Evolutionary conservation across 2,113 vertebrate genomes (phyloP).

Genomic region (Microtus oregoni): DNA sequence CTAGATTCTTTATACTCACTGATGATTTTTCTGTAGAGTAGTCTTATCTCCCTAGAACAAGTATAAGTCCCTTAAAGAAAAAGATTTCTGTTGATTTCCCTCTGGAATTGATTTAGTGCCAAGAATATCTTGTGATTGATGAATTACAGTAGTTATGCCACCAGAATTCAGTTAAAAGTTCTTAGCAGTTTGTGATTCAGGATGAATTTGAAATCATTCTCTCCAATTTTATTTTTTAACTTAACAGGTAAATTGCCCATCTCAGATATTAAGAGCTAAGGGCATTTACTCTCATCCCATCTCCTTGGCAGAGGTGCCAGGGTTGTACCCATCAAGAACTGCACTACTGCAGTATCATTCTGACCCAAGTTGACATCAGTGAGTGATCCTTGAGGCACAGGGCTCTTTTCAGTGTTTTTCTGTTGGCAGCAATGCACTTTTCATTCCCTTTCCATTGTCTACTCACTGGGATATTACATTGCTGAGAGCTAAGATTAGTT

Average conservation of each 20-base stretch:
- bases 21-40: neutral
- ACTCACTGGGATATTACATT: constrained; percentile 28
- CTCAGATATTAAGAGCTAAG: neutral
- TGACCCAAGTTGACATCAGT: neutral
- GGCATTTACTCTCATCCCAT: neutral
- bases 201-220: neutral
- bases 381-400: neutral
- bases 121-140: neutral
- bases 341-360: neutral
- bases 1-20: neutral
- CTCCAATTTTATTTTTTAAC: constrained; percentile 26
- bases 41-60: neutral
- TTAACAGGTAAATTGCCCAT: constrained; percentile 8
- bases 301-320: neutral
- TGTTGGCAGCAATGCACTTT: constrained; percentile 49
- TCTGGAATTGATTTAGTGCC: neutral
- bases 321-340: neutral
- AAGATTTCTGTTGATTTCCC: neutral
- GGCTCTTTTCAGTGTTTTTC: constrained; percentile 17
- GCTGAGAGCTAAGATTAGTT: constrained; percentile 75
- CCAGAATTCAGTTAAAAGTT: neutral
- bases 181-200: neutral
- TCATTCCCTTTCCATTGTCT: constrained; percentile 25
- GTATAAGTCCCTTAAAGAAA: neutral
- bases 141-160: neutral